Percentiles rank a stretch among this genome's conserved stretches.
Evolutionary conservation across 2,797 vertebrate genomes (phyloP).

Genomic region (Crocodylus rhombifer): DNA sequence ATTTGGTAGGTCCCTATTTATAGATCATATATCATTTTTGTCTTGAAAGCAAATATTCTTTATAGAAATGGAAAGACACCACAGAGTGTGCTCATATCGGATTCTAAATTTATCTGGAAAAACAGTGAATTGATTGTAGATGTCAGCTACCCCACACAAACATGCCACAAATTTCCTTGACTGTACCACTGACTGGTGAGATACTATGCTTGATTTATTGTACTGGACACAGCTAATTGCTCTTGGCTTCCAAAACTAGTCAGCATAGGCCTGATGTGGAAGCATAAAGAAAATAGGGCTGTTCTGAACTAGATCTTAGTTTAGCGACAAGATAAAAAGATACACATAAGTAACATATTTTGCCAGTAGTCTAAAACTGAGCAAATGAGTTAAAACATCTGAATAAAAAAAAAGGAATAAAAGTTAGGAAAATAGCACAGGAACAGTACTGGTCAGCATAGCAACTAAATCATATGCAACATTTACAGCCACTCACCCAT

Average conservation of each 20-base stretch:
- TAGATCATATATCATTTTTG: not conserved
- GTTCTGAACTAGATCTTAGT: constrained; percentile 33
- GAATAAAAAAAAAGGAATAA: not conserved
- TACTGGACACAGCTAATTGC: constrained; percentile 25
- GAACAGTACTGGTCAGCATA: not conserved
- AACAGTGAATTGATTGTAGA: not conserved
- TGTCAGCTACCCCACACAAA: not conserved
- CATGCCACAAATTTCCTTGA: constrained; percentile 15
- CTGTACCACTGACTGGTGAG: constrained; percentile 6
- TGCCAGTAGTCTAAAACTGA: not conserved
- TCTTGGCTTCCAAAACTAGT: constrained; percentile 55
- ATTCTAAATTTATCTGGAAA: constrained; percentile 21
- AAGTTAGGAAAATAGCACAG: not conserved
- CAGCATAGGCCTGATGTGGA: constrained; percentile 5
- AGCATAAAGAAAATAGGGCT: constrained; percentile 43
- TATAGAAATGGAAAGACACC: not conserved
- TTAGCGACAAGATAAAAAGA: not conserved
- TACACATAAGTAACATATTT: not conserved
- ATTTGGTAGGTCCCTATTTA: no score
- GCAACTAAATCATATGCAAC: not conserved
- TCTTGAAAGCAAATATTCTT: not conserved
- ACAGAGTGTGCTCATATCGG: not conserved
- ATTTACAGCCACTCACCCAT: not conserved
- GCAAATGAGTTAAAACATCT: not conserved
- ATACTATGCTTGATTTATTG: constrained; percentile 47